Evolutionary conservation across 2,888 invertebrate genomes (phyloP).

Genomic region (Chloroclysta siterata): DNA sequence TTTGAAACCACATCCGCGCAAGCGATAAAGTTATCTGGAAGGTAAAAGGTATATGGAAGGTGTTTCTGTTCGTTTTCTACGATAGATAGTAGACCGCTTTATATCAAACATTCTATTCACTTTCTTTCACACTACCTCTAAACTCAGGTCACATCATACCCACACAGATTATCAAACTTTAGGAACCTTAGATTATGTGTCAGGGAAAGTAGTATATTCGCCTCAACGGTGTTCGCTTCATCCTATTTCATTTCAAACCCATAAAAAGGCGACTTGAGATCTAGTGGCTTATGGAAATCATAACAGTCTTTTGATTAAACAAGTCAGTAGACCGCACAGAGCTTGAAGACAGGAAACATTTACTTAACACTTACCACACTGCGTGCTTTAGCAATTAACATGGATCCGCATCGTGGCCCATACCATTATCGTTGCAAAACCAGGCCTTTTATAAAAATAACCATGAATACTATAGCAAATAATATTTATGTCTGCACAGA

Average conservation of each 20-base stretch:
- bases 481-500: not conserved
- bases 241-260: too few relatives aligned
- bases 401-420: slow-evolving; percentile 29
- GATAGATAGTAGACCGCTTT: slow-evolving; percentile 14
- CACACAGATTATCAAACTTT: not conserved
- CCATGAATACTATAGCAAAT: not conserved
- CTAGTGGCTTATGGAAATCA: not conserved
- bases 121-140: slow-evolving; percentile 27
- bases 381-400: slow-evolving; percentile 23
- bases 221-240: not conserved
- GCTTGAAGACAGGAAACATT: slow-evolving; percentile 24
- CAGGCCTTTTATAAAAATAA: slow-evolving; percentile 8
- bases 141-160: slow-evolving; percentile 9
- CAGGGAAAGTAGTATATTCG: not conserved
- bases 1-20: too few relatives aligned
- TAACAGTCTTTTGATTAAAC: not conserved
- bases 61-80: not conserved
- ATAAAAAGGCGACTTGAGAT: not conserved
- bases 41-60: too few relatives aligned
- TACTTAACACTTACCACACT: slow-evolving; percentile 8
- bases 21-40: too few relatives aligned
- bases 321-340: not conserved
- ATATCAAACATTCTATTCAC: slow-evolving; percentile 18
- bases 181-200: slow-evolving; percentile 4
- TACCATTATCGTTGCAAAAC: slow-evolving; percentile 20